Percentiles rank a stretch among this genome's conserved stretches.
Conservation (phyloP, 1,140 invertebrate genomes). For the Drosophila mayri region DNA sequence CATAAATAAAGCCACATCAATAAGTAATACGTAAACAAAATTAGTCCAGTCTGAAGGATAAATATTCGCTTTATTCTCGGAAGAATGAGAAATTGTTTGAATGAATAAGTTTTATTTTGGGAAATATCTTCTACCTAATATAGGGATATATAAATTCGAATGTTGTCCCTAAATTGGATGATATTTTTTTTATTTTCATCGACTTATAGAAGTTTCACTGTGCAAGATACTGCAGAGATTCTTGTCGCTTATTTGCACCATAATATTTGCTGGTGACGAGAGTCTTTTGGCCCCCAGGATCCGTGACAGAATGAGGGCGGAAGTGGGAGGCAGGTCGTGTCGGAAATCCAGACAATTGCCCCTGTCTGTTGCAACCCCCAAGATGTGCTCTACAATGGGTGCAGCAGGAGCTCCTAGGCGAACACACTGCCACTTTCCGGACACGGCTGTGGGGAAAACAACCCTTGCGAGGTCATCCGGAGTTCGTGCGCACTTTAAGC, state of each 20-base stretch:
- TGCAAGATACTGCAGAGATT: conserved; percentile 17
- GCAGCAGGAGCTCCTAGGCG: conserved; percentile 57
- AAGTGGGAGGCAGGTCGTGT: conserved; percentile 30
- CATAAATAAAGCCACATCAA: conserved; percentile 61
- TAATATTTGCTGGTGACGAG: conserved; percentile 62
- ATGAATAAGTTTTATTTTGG: neutral
- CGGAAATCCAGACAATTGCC: conserved; percentile 69
- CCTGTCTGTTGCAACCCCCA: conserved; percentile 44
- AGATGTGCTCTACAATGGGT: conserved; percentile 53
- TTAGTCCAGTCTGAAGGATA: conserved; percentile 29
- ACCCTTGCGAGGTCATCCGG: conserved; percentile 59
- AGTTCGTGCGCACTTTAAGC: conserved; percentile 69
- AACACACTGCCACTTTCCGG: conserved; percentile 29
- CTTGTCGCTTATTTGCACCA: conserved; percentile 37
- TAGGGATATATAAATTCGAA: neutral
- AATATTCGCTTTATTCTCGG: conserved; percentile 30
- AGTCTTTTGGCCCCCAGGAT: conserved; percentile 24
- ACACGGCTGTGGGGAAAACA: conserved; percentile 26
- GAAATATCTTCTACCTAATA: neutral
- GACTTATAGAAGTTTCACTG: neutral
- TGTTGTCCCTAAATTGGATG: neutral
- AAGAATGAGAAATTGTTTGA: conserved; percentile 10
- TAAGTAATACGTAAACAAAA: conserved; percentile 45
- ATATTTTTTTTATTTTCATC: neutral
- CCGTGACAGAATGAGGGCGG: conserved; percentile 22